These are phyloP conservation scores for Hololepta plana DNA, from an alignment of 2,888 invertebrate genomes.

Conservation along the genomic window DNA sequence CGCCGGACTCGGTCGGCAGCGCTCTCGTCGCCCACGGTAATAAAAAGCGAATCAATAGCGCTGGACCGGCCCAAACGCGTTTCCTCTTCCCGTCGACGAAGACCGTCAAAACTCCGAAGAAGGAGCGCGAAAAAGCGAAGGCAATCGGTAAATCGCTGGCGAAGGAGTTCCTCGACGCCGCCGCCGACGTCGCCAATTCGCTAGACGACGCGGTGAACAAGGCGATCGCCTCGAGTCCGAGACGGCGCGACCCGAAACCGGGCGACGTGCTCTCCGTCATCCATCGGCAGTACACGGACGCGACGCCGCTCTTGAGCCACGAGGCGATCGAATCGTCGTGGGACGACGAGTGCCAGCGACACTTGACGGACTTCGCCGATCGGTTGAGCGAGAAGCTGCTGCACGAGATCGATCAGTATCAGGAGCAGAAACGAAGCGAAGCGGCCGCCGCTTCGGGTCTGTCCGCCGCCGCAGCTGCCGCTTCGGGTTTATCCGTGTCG, in stretches of 20 bases:
- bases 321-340: conserved; percentile 21
- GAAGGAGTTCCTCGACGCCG: conserved; percentile 33
- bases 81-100: too few species aligned
- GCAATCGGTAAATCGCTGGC: background rate
- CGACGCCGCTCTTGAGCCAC: conserved; percentile 17
- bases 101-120: conserved; percentile 5
- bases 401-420: conserved; percentile 51
- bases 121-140: background rate
- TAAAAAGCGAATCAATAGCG: conserved; percentile 6
- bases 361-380: conserved; percentile 64
- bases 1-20: conserved; percentile 73
- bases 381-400: conserved; percentile 65
- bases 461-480: too few species aligned
- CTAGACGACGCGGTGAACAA: conserved; percentile 51
- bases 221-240: conserved; percentile 43
- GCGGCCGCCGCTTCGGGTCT: conserved; percentile 12
- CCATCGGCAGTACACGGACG: conserved; percentile 15
- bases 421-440: conserved; percentile 32
- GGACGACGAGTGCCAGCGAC: conserved; percentile 47
- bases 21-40: conserved; percentile 40
- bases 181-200: conserved; percentile 44
- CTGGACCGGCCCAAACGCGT: too few species aligned
- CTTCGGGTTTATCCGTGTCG: too few species aligned
- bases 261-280: conserved; percentile 26
- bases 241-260: conserved; percentile 23